Conservation (phyloP, 2,888 invertebrate species). For the Sericinus montela region DNA sequence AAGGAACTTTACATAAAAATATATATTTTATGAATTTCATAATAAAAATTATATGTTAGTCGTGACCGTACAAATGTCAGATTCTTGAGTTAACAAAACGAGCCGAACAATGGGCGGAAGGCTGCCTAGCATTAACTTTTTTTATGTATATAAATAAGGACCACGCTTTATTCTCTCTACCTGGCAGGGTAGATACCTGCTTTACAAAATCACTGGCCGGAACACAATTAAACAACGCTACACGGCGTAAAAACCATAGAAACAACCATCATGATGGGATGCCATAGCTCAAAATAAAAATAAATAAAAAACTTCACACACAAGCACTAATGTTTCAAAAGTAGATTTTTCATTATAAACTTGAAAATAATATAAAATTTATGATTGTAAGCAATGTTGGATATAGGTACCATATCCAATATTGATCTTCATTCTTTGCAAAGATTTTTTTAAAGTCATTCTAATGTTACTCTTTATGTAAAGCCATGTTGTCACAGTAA, state of each 20-base stretch:
- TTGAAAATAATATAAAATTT: too few relatives aligned
- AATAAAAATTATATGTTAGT: background rate
- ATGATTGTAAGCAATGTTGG: too few relatives aligned
- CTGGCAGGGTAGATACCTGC: constrained; percentile 59
- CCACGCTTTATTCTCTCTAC: constrained; percentile 52
- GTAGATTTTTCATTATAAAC: too few relatives aligned
- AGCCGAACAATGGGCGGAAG: constrained; percentile 29
- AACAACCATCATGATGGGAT: constrained; percentile 33
- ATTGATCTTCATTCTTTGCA: too few relatives aligned
- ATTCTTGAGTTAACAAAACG: constrained; percentile 39
- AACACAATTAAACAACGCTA: constrained; percentile 67
- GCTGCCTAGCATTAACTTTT: constrained; percentile 36
- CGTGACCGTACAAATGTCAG: background rate
- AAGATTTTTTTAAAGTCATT: too few relatives aligned
- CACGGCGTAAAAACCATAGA: constrained; percentile 56
- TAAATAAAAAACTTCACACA: too few relatives aligned
- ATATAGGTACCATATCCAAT: too few relatives aligned
- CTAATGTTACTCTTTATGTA: too few relatives aligned
- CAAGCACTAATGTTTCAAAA: too few relatives aligned
- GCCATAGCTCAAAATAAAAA: constrained; percentile 31
- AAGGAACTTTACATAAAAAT: too few relatives aligned
- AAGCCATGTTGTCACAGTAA: too few relatives aligned
- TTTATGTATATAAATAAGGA: constrained; percentile 31
- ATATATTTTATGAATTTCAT: background rate
- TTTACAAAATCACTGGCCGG: constrained; percentile 60